Conservation (phyloP, 37 sponge, comb jelly and placozoan species). For the Haliclona indistincta region DNA sequence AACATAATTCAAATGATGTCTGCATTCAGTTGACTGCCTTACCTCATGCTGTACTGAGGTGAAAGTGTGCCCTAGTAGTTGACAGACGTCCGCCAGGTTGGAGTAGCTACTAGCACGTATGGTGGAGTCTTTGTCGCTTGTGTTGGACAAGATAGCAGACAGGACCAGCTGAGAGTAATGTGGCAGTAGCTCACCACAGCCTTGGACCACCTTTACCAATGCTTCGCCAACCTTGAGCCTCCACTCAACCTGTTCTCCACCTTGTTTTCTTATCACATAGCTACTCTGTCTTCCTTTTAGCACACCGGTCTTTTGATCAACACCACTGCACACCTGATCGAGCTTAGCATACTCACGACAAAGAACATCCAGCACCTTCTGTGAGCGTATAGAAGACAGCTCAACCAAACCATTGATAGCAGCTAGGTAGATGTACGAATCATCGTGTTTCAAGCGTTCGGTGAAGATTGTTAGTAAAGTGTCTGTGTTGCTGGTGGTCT, state of each 20-base stretch:
- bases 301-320: not conserved
- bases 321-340: no score
- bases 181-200: slow-evolving; percentile 66
- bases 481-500: slow-evolving; percentile 23
- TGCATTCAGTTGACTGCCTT: not conserved
- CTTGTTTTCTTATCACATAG: no score
- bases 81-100: slow-evolving; percentile 69
- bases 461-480: slow-evolving; percentile 46
- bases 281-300: no score
- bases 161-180: slow-evolving; percentile 64
- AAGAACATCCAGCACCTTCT: slow-evolving; percentile 2
- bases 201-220: slow-evolving; percentile 51
- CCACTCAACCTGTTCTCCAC: no score
- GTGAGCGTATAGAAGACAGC: slow-evolving; percentile 22
- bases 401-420: slow-evolving; percentile 86
- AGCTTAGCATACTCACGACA: slow-evolving; percentile 56
- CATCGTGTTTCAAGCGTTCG: slow-evolving; percentile 55
- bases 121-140: slow-evolving; percentile 46
- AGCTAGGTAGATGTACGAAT: slow-evolving; percentile 87
- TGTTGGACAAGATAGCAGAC: slow-evolving; percentile 57
- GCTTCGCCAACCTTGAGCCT: slow-evolving; percentile 85
- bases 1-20: slow-evolving; percentile 3
- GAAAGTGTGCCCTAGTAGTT: slow-evolving; percentile 40
- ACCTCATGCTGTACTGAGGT: slow-evolving; percentile 65
- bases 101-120: slow-evolving; percentile 81